Evolutionary conservation across 2,888 invertebrate genomes (phyloP).

Genomic region (Amiota minor): DNA sequence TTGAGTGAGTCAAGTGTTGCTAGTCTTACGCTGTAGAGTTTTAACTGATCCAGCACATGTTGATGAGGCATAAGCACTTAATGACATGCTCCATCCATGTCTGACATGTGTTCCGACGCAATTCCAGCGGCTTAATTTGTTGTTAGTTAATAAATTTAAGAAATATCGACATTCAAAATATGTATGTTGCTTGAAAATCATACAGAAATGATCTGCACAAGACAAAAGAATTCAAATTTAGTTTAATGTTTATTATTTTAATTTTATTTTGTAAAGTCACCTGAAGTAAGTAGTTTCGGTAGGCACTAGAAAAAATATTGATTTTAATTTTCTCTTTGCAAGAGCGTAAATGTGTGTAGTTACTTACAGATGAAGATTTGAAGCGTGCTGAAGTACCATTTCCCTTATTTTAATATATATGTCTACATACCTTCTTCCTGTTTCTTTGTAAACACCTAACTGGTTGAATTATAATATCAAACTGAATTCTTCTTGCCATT

Average conservation of each 20-base stretch:
- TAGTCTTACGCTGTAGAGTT: conserved; percentile 56
- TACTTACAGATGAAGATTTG: background rate
- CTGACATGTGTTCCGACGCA: conserved; percentile 23
- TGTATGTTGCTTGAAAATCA: conserved; percentile 52
- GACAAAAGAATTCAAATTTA: background rate
- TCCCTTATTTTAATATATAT: background rate
- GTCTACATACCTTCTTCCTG: no score
- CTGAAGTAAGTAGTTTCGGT: no score
- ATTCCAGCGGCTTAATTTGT: conserved; percentile 62
- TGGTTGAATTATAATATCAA: background rate
- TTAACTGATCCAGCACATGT: conserved; percentile 51
- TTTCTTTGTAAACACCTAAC: background rate
- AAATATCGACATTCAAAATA: conserved; percentile 65
- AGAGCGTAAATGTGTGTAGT: conserved; percentile 31
- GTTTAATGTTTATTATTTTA: conserved; percentile 16
- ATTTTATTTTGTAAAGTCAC: background rate
- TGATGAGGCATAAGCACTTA: conserved; percentile 29
- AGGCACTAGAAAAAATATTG: no score
- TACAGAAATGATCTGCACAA: conserved; percentile 62
- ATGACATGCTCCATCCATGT: conserved; percentile 36
- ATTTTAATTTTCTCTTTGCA: background rate
- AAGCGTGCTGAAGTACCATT: background rate
- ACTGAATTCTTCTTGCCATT: background rate
- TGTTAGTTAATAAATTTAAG: conserved; percentile 40
- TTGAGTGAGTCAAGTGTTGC: conserved; percentile 48